These are phyloP conservation scores for Dinocampus coccinellae DNA, from an alignment of 2,888 invertebrate genomes.

Conservation along the genomic window DNA sequence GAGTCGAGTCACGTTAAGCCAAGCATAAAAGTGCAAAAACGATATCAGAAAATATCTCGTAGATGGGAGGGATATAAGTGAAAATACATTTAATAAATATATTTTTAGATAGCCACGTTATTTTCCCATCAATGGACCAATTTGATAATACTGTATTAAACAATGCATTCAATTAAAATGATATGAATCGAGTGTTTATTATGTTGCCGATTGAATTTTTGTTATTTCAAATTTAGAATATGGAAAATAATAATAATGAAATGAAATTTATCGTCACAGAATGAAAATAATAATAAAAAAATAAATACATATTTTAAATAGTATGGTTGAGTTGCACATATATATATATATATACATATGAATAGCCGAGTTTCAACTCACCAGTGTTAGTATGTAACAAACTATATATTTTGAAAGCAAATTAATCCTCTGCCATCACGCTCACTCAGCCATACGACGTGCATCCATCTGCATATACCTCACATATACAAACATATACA, in stretches of 20 bases:
- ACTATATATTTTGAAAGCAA: constrained; percentile 31
- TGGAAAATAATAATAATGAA: too few relatives aligned
- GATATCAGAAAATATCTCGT: constrained; percentile 1
- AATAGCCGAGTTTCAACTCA: constrained; percentile 10
- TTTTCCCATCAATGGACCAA: neutral
- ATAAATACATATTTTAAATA: neutral
- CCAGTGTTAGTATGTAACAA: constrained; percentile 16
- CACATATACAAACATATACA: neutral
- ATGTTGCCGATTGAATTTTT: too few relatives aligned
- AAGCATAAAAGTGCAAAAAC: neutral
- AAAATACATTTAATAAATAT: neutral
- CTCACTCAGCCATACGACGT: constrained; percentile 31
- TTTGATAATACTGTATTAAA: too few relatives aligned
- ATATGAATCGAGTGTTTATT: too few relatives aligned
- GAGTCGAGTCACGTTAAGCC: constrained; percentile 9
- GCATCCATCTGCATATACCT: constrained; percentile 6
- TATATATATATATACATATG: neutral
- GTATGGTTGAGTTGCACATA: neutral
- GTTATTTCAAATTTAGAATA: too few relatives aligned
- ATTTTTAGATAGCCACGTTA: neutral
- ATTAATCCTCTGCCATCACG: constrained; percentile 37
- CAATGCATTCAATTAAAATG: too few relatives aligned
- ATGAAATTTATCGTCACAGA: too few relatives aligned
- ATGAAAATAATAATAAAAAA: too few relatives aligned
- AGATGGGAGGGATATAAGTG: neutral